Conservation (phyloP, 2,888 invertebrate genomes). For the Drosophila fungiperda region DNA sequence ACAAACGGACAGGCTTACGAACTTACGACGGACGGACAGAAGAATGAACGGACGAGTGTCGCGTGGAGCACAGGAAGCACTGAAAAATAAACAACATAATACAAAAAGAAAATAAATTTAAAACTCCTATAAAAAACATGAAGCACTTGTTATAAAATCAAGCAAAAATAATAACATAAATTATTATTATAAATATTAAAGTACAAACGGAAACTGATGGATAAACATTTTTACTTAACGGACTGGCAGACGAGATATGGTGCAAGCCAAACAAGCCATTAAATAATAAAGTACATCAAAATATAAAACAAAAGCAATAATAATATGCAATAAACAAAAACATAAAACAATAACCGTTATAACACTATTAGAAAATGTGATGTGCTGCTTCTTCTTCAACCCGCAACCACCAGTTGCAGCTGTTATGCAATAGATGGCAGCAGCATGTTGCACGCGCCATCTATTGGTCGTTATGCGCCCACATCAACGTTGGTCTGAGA, state of each 20-base stretch:
- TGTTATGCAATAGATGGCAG: constrained; percentile 65
- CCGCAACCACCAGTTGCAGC: constrained; percentile 38
- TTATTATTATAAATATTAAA: neutral
- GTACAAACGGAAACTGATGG: neutral
- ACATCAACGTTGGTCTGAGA: constrained; percentile 41
- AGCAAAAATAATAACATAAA: neutral
- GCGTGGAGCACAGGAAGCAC: constrained; percentile 1
- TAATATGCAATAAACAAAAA: neutral
- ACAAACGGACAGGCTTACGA: constrained; percentile 8
- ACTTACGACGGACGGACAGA: constrained; percentile 4
- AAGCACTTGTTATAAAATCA: neutral
- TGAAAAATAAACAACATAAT: constrained; percentile 1
- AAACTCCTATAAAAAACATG: neutral
- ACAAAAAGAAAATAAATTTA: neutral
- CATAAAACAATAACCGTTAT: neutral
- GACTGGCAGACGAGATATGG: neutral
- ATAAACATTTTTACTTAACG: neutral
- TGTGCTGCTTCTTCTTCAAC: constrained; percentile 8
- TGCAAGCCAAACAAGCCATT: neutral
- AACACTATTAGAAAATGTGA: neutral
- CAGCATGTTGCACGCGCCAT: constrained; percentile 58
- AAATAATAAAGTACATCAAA: neutral
- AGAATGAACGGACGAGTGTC: neutral
- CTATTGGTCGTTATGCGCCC: constrained; percentile 52
- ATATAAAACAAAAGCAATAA: neutral